Base-by-base conservation (phyloP, 2,113 vertebrate species). In the Zosterops borbonicus region DNA sequence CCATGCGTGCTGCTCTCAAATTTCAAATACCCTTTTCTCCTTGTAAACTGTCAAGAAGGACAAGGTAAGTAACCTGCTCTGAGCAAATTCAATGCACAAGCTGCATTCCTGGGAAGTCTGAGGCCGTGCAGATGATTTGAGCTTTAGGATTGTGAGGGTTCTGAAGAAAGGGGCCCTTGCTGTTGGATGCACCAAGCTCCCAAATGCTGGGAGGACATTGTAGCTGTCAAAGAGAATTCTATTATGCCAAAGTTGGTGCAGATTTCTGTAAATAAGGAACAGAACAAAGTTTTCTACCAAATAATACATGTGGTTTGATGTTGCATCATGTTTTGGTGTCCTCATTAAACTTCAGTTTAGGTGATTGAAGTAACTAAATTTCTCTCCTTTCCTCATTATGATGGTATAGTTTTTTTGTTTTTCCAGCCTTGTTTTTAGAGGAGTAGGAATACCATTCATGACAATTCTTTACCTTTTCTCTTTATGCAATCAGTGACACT, bases 291-390 rank as follows among this genome's bases (percentile, higher is more conserved):
- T 56, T 76, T 76, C 16, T 83, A 14, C 27, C 35, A 41, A 79
- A 15, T 23, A n/a, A 12, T 52, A 17, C 3, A 6, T 42, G 12
- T 44, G 5, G 49, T 55, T 80, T 74, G 9, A 25, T 69, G 33
- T 60, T 69, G 33, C 4, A 41, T 11, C 23, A 46, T 0, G 0
- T 73, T 83, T 65, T 87, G 10, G 33, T 3, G 0, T 62, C 37
- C 68, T 70, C 16, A 29, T 69, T 80, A 53, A 53, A 42, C 31
- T 80, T 65, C 33, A 23, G 6, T 11, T 60, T 47, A 46, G 41
- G 29, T 39, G 59, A 41, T 24, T 39, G 11, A 70, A 78, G 17
- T 81, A 64, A 44, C 19, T 77, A 44, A 5, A 47, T 80, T 83
- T 65, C 22, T 76, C 25, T 78, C 16, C 20, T 78, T 78, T 74